A percentile compares a stretch with the other conserved stretches of the same genome.
phyloP scores from a whole-genome alignment of 1,140 invertebrate species.

The Drosophila grimshawi region DNA sequence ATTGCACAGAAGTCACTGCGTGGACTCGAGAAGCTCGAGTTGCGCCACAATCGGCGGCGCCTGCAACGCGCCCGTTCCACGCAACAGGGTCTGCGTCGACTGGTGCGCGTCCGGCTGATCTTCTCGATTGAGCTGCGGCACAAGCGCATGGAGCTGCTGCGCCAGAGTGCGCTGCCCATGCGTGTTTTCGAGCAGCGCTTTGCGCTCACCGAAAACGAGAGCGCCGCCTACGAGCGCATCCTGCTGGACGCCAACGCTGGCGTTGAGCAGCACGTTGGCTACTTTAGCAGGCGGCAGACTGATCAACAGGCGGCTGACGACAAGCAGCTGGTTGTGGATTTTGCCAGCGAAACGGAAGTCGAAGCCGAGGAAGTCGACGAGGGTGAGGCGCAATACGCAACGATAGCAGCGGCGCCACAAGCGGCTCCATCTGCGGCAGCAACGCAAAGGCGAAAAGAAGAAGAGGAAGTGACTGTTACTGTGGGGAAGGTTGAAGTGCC shows the following conservation, averaged over 20 bases:
- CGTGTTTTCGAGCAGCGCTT: slow-evolving; percentile 76
- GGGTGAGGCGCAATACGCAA: slow-evolving; percentile 56
- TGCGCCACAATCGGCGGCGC: slow-evolving; percentile 68
- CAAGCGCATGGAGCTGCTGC: slow-evolving; percentile 78
- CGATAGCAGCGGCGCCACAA: slow-evolving; percentile 22
- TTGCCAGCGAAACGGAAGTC: slow-evolving; percentile 66
- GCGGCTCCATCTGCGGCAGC: not conserved
- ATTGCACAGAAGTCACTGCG: slow-evolving; percentile 57
- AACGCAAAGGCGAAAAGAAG: not conserved
- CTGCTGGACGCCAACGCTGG: slow-evolving; percentile 64
- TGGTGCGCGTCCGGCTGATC: slow-evolving; percentile 75
- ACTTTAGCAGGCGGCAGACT: slow-evolving; percentile 61
- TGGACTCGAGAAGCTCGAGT: slow-evolving; percentile 70
- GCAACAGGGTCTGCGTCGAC: slow-evolving; percentile 54
- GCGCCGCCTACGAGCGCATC: slow-evolving; percentile 73
- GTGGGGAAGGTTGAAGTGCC: slow-evolving; percentile 50
- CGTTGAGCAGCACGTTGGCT: slow-evolving; percentile 77
- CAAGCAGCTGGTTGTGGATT: slow-evolving; percentile 64
- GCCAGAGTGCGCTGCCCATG: slow-evolving; percentile 62
- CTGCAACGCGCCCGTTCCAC: slow-evolving; percentile 56
- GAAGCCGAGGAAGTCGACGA: slow-evolving; percentile 13
- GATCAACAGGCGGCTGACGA: slow-evolving; percentile 6
- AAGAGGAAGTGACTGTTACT: not conserved
- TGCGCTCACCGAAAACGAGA: slow-evolving; percentile 65
- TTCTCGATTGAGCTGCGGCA: slow-evolving; percentile 81